Evolutionary conservation across 2,888 invertebrate species (phyloP).

Genomic region (Rhorus exstirpatorius): DNA sequence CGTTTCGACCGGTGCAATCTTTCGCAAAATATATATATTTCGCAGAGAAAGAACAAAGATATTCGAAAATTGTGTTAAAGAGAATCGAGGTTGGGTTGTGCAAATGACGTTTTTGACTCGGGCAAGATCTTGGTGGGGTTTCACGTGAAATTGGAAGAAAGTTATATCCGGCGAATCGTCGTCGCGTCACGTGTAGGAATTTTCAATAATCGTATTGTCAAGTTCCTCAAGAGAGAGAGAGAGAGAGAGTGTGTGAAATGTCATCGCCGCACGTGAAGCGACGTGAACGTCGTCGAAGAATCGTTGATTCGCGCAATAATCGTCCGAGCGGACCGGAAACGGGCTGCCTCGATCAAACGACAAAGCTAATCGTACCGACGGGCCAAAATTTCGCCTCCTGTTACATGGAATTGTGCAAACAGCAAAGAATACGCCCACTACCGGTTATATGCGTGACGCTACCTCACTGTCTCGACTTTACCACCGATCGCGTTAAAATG

Average conservation of each 20-base stretch:
- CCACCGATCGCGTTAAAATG: slow-evolving; percentile 91
- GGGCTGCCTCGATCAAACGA: not conserved
- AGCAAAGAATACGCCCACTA: slow-evolving; percentile 80
- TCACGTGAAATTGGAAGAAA: not conserved
- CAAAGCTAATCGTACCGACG: slow-evolving; percentile 76
- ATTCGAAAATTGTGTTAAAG: not conserved
- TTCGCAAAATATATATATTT: too few relatives aligned
- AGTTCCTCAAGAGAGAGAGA: not conserved
- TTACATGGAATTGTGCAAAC: slow-evolving; percentile 84
- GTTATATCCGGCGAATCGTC: not conserved
- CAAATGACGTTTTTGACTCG: slow-evolving; percentile 77
- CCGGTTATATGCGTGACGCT: slow-evolving; percentile 83
- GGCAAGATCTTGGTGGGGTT: slow-evolving; percentile 32
- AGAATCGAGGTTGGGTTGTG: slow-evolving; percentile 42
- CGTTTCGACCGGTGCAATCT: too few relatives aligned
- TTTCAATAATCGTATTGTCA: not conserved
- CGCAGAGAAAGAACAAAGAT: not conserved
- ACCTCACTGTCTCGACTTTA: slow-evolving; percentile 89
- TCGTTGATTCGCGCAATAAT: slow-evolving; percentile 29
- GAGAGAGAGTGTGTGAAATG: slow-evolving; percentile 30
- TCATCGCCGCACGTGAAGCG: slow-evolving; percentile 43
- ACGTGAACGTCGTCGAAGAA: slow-evolving; percentile 61
- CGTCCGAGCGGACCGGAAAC: not conserved
- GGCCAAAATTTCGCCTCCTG: slow-evolving; percentile 81
- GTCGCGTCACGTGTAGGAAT: too few relatives aligned